Evolutionary conservation across 1,140 invertebrate genomes (phyloP), one percentile per base, ranked within the genome.

Genomic region (Muscidifurax raptorellus): DNA sequence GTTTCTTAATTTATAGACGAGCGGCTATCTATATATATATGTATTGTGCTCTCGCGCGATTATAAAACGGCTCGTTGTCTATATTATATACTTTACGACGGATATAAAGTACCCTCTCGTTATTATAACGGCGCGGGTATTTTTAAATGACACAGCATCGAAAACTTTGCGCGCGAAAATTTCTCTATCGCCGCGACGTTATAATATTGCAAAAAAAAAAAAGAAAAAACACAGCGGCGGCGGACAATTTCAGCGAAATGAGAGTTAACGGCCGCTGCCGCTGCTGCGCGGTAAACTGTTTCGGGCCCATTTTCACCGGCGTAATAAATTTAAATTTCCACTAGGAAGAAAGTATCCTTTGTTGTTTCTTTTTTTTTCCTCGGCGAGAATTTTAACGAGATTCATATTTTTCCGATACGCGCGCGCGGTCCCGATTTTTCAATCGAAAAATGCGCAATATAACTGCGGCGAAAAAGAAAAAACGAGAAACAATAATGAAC

Each of bases 1-100:
- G 67, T 69, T 69, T 69, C 67, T 69, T 69, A 30, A 69, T 69
- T 69, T 69, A 30, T 69, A 28, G 67, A 30, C 67, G 67, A 69
- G 28, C 27, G n/a, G 67, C 67, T 4, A n/a, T n/a, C 28, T 28
- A 22, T 28, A 22, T 1, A 28, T 5, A n/a, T 59, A 22, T 67
- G 15, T 13, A 69, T 69, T 69, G 10, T 69, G 27, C 67, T 59
- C 52, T 59, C 36, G n/a, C n/a, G n/a, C 36, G 22, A 59, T 59
- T 59, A 59, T 59, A 59, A 59, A 59, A 59, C 52, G 22, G 5
- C 36, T 40, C 9, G 1, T 9, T 40, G 4, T 40, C 0, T 40
- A 40, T 6, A 9, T 9, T 40, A 40, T 6, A 9, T 9, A 40
- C 36, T 59, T 59, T 59, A 59, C 52, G 52, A 59, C 18, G 52